Evolutionary conservation across 2,888 invertebrate species (phyloP).

Genomic region (Nephrotoma flavescens): DNA sequence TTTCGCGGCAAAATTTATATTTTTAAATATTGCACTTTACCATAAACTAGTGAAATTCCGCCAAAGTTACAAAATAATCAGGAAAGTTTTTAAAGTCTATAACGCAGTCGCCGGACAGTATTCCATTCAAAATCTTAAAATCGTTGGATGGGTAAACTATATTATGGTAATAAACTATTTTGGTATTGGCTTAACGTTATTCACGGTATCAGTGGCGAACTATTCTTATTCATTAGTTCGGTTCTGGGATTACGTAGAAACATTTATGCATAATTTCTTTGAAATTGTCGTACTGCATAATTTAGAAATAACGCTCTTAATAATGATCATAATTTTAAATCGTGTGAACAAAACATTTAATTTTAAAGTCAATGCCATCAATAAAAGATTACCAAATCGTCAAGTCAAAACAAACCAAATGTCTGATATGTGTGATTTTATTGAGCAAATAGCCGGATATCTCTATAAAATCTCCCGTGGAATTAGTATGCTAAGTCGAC

Average conservation of each 20-base stretch:
- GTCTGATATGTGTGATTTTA: too few species aligned
- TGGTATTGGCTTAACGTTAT: not conserved
- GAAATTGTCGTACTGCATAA: not conserved
- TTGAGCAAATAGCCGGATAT: too few species aligned
- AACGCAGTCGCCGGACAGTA: not conserved
- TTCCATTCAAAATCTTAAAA: not conserved
- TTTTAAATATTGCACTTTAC: not conserved
- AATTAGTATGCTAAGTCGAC: too few species aligned
- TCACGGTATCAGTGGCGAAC: not conserved
- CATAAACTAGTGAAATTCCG: not conserved
- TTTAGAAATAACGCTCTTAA: not conserved
- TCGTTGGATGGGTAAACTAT: not conserved
- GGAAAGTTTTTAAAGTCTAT: not conserved
- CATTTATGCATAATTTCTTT: not conserved
- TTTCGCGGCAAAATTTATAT: not conserved
- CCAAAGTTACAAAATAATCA: not conserved
- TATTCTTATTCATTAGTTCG: not conserved
- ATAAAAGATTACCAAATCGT: not conserved
- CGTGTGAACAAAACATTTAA: not conserved
- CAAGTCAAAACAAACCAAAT: too few species aligned
- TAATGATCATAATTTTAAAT: not conserved
- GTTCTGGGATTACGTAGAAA: not conserved
- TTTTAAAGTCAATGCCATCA: not conserved
- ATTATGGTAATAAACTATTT: not conserved
- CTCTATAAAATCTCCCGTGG: too few species aligned